A percentile compares a stretch with the other conserved stretches of the same genome.
Conservation (phyloP, 2,888 invertebrate species). For the Drosophila anomalata region DNA sequence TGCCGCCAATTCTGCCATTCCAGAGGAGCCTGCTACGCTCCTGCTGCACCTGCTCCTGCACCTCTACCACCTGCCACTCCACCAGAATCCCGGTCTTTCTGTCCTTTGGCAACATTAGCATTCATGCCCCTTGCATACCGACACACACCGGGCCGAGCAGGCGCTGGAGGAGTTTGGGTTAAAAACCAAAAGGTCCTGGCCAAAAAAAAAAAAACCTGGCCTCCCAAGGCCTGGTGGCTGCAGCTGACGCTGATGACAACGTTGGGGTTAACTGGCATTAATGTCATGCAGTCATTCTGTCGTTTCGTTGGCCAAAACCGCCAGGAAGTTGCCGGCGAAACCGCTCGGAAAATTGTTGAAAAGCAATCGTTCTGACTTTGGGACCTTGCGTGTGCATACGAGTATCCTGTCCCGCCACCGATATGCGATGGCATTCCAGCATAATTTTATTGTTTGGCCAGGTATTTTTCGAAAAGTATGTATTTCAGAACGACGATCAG, state of each 20-base stretch:
- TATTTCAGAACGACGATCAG: conserved; percentile 26
- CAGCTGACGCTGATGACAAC: conserved; percentile 68
- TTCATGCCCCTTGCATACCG: conserved; percentile 69
- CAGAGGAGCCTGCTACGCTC: not conserved
- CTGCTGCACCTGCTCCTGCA: not conserved
- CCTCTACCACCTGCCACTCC: not conserved
- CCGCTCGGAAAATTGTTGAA: conserved; percentile 68
- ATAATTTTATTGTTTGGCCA: conserved; percentile 20
- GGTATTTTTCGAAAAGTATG: conserved; percentile 12
- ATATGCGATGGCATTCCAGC: conserved; percentile 11
- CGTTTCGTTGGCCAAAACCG: conserved; percentile 48
- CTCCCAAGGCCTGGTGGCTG: conserved; percentile 47
- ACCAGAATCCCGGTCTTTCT: not conserved
- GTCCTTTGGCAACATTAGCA: conserved; percentile 61
- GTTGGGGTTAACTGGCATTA: conserved; percentile 80
- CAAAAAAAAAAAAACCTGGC: conserved; percentile 52
- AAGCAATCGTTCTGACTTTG: conserved; percentile 54
- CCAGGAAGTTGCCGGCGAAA: conserved; percentile 37
- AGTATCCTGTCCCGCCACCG: conserved; percentile 2
- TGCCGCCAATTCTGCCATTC: conserved; percentile 46
- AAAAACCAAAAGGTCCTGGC: conserved; percentile 45
- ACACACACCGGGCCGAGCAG: conserved; percentile 6
- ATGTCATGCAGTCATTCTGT: conserved; percentile 69
- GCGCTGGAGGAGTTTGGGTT: not conserved
- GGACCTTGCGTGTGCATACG: conserved; percentile 25